Percentiles rank a stretch among this genome's conserved stretches.
Evolutionary conservation across 1,140 invertebrate species (phyloP).

Genomic region (Potamilus streckersoni): DNA sequence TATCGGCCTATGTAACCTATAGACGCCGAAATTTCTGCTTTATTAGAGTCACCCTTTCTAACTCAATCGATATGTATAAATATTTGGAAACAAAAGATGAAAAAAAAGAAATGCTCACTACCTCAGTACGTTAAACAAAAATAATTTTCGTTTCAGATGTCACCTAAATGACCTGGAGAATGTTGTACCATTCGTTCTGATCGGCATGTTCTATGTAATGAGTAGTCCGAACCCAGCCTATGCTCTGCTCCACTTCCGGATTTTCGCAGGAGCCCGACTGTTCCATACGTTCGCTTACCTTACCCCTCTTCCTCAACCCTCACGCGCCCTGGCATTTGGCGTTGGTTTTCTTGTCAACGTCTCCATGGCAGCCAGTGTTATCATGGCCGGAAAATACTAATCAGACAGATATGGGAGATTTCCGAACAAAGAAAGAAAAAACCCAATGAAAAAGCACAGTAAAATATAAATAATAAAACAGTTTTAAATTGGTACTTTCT

Average conservation of each 20-base stretch:
- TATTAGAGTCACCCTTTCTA: too few relatives aligned
- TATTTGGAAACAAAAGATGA: too few relatives aligned
- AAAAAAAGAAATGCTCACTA: too few relatives aligned
- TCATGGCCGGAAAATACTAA: constrained; percentile 7
- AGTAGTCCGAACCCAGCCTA: constrained; percentile 71
- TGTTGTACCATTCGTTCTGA: constrained; percentile 73
- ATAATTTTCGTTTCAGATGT: constrained; percentile 65
- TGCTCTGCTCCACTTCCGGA: constrained; percentile 74
- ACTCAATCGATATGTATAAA: too few relatives aligned
- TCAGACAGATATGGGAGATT: too few relatives aligned
- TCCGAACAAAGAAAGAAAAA: too few relatives aligned
- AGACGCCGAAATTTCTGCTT: too few relatives aligned
- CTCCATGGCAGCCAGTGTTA: constrained; percentile 69
- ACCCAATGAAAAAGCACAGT: too few relatives aligned
- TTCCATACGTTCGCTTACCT: constrained; percentile 75
- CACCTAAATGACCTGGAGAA: constrained; percentile 80
- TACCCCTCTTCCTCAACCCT: constrained; percentile 70
- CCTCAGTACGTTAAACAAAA: too few relatives aligned
- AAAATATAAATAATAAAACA: too few relatives aligned
- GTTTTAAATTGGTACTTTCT: too few relatives aligned
- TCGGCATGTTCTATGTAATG: constrained; percentile 73
- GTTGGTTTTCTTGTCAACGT: constrained; percentile 69
- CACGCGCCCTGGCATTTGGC: constrained; percentile 71
- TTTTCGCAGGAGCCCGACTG: constrained; percentile 73
- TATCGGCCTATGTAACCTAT: too few relatives aligned